Base-by-base conservation (phyloP, 2,113 vertebrate species). In the Hippocampus guttulatus region DNA sequence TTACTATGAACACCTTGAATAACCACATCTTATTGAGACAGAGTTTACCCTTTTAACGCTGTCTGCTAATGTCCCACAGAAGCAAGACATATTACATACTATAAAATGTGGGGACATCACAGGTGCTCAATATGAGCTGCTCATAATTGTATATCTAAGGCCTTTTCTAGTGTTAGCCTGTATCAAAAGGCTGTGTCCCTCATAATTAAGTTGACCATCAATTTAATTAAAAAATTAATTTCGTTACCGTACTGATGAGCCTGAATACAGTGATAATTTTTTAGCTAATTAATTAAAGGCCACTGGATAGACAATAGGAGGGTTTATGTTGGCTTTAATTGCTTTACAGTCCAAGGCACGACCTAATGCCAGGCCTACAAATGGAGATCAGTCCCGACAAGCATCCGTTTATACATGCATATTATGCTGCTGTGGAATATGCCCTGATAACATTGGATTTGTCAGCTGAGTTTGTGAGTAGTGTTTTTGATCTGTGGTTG, bases 151-250 rank as follows among this genome's bases (percentile, higher is more conserved):
- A 58, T 67, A 54, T 69, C 69, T 67, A 2, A 0, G 30, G 63
- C 66, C 41, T 41, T 69, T 61, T 81, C 75, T 75, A 62, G 47
- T 60, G 62, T 62, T 54, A 43, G 60, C 47, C 10, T 85, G 77
- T 64, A 80, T 70, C 38, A 66, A 45, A 21, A 63, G 54, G 55
- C 66, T 61, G 64, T 75, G 41, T 72, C 76, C n/a, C n/a, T 58
- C 8, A 16, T 58, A 30, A 58, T 58, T 14, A 27, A 81, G 68
- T 76, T 77, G 78, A 83, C 72, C 74, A 70, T 77, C 78, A 76
- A 77, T 77, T 81, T 76, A 45, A 45, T 69, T 41, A 67, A 78
- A 75, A 69, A 67, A 77, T 84, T 85, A 64, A 83, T 89, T 87
- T 83, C 65, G 84, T 70, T 74, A 18, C 52, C 25, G 25, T 61